phyloP scores from a whole-genome alignment of 2,797 vertebrate species.

The Macropus fuliginosus region DNA sequence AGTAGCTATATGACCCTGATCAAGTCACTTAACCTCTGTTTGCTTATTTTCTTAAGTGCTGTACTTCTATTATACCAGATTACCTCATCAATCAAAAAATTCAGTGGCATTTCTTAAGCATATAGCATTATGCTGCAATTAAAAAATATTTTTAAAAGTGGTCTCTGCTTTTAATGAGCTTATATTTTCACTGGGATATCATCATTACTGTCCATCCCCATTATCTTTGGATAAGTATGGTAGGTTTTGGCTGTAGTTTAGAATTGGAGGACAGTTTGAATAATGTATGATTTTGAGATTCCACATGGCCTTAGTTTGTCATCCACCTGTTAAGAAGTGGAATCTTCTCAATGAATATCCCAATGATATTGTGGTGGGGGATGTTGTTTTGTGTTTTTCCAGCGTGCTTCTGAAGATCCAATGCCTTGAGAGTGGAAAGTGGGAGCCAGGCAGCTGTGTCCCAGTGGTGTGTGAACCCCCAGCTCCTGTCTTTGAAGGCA shows the following conservation, averaged over 20 bases:
- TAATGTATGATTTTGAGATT: background rate
- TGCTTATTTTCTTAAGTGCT: background rate
- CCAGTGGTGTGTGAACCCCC: constrained; percentile 91
- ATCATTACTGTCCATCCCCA: background rate
- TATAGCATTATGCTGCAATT: background rate
- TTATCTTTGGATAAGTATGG: background rate
- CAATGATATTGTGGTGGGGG: constrained; percentile 6
- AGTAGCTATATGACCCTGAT: background rate
- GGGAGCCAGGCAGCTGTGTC: constrained; percentile 90
- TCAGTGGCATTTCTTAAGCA: background rate
- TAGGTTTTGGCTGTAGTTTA: constrained; percentile 11
- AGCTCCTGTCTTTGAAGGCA: constrained; percentile 92
- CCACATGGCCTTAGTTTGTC: background rate
- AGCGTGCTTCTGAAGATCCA: constrained; percentile 95
- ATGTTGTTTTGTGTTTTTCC: constrained; percentile 68
- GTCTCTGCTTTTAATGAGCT: background rate
- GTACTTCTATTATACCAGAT: background rate
- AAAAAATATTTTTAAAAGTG: background rate
- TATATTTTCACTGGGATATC: background rate
- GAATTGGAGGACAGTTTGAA: background rate
- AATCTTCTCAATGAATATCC: background rate
- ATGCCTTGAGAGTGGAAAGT: constrained; percentile 92
- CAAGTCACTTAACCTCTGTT: background rate
- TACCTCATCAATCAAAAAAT: background rate
- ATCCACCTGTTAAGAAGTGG: background rate